phyloP scores from a whole-genome alignment of 2,888 invertebrate species.

The Tanytarsus gracilentus region DNA sequence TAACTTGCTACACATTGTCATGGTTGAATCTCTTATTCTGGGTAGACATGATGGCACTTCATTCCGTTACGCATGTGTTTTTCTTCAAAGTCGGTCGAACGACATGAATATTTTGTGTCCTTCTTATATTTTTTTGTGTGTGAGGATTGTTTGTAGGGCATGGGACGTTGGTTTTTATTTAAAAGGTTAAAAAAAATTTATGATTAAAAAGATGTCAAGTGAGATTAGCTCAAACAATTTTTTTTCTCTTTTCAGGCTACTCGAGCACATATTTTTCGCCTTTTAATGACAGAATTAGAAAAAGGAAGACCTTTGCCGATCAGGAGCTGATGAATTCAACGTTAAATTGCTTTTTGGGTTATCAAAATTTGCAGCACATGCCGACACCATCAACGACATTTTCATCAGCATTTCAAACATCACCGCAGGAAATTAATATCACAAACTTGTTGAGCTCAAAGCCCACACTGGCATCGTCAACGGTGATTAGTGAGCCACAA shows the following conservation, averaged over 20 bases:
- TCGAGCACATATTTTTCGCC: neutral
- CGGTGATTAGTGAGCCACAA: constrained; percentile 8
- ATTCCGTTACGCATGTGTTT: constrained; percentile 24
- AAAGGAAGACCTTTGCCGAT: constrained; percentile 19
- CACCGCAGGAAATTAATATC: neutral
- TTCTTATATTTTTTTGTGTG: neutral
- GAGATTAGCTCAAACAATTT: no score
- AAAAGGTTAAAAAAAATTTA: no score
- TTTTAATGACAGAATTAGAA: constrained; percentile 18
- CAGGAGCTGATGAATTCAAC: constrained; percentile 18
- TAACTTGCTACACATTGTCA: neutral
- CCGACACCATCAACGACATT: neutral
- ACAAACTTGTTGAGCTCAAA: neutral
- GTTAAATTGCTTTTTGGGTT: constrained; percentile 9
- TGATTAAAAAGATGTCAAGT: no score
- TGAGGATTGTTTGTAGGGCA: no score
- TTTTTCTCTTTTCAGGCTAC: neutral
- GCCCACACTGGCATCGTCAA: no score
- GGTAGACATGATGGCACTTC: constrained; percentile 21
- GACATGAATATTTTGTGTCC: neutral
- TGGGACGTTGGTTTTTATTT: no score
- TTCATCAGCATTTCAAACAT: neutral
- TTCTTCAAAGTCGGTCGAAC: neutral
- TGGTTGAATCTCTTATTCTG: neutral
- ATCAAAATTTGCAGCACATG: neutral